Evolutionary conservation across 2,113 vertebrate species (phyloP).

Genomic region (Ranitomeya imitator): DNA sequence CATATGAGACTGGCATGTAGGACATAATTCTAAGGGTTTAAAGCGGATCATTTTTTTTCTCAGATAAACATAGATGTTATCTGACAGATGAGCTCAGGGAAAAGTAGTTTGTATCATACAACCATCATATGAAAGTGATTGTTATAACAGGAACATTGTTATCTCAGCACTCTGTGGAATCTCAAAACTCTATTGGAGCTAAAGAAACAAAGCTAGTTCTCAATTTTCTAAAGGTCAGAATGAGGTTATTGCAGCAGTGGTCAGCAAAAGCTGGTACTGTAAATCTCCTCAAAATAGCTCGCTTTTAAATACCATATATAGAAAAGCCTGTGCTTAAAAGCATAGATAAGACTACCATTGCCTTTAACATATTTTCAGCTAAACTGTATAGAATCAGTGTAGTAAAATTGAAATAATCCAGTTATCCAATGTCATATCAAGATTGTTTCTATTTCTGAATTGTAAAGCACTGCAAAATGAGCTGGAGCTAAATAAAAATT

Average conservation of each 20-base stretch:
- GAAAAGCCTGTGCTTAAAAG: neutral
- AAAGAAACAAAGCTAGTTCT: conserved; percentile 53
- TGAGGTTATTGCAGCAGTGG: conserved; percentile 21
- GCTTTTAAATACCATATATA: conserved; percentile 13
- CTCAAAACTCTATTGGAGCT: conserved; percentile 30
- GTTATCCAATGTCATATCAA: neutral
- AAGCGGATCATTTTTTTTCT: neutral
- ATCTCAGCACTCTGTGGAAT: conserved; percentile 36
- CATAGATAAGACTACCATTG: neutral
- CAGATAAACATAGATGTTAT: conserved; percentile 45
- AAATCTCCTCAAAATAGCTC: conserved; percentile 43
- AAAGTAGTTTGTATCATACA: conserved; percentile 47
- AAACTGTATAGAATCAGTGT: neutral
- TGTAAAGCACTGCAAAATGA: too few relatives aligned
- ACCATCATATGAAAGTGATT: conserved; percentile 41
- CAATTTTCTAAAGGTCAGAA: conserved; percentile 52
- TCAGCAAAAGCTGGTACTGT: conserved; percentile 28
- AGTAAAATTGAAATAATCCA: neutral
- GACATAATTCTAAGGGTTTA: neutral
- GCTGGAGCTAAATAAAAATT: neutral
- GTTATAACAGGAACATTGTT: conserved; percentile 48
- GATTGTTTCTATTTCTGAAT: neutral
- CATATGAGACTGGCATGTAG: neutral
- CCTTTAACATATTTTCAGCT: neutral
- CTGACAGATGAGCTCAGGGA: conserved; percentile 23